These are phyloP conservation scores for Eledona agricola DNA, from an alignment of 2,888 invertebrate species.

Conservation along the genomic window DNA sequence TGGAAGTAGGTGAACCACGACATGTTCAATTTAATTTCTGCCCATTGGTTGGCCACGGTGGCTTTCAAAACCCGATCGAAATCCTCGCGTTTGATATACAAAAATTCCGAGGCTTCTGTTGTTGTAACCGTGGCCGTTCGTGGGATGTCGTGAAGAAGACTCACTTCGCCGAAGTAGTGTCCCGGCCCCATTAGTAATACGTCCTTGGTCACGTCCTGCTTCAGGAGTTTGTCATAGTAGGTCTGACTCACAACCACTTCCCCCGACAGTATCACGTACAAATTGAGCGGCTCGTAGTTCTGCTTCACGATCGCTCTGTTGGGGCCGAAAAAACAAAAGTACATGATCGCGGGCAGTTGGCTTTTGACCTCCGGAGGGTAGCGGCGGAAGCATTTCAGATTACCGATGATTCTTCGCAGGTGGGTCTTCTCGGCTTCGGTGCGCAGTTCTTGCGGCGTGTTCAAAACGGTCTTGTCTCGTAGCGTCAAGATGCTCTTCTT, in stretches of 20 bases:
- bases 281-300: conserved; percentile 66
- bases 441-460: conserved; percentile 66
- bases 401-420: conserved; percentile 68
- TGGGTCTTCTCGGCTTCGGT: conserved; percentile 70
- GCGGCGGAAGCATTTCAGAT: conserved; percentile 69
- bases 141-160: conserved; percentile 69
- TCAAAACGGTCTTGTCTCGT: conserved; percentile 69
- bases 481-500: conserved; percentile 49
- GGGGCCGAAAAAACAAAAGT: conserved; percentile 70
- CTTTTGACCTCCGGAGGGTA: conserved; percentile 70
- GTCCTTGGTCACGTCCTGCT: conserved; percentile 62
- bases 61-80: conserved; percentile 70
- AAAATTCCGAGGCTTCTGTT: conserved; percentile 69
- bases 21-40: conserved; percentile 68
- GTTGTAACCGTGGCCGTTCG: conserved; percentile 71
- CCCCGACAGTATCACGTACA: conserved; percentile 74
- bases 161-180: conserved; percentile 74
- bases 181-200: conserved; percentile 67
- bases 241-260: conserved; percentile 66
- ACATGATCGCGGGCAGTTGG: conserved; percentile 68
- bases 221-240: conserved; percentile 65
- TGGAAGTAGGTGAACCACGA: conserved; percentile 72
- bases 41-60: conserved; percentile 70
- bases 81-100: conserved; percentile 70
- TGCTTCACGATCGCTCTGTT: conserved; percentile 71